Percentiles rank a stretch among this genome's conserved stretches.
phyloP scores from a whole-genome alignment of 2,113 vertebrate species.

The Hystrix brachyura region DNA sequence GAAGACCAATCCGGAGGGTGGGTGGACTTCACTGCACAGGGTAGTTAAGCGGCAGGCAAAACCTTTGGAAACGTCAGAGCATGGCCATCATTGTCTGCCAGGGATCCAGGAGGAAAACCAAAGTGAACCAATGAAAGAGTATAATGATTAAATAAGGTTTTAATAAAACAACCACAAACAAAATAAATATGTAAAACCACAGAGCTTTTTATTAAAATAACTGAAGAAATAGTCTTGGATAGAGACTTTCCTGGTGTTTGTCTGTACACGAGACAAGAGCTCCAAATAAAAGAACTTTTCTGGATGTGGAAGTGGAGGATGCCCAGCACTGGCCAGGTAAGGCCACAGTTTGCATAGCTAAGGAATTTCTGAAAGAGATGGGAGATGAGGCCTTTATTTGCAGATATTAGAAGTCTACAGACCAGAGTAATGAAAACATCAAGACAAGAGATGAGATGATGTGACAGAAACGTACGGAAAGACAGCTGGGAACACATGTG shows the following conservation, averaged over 20 bases:
- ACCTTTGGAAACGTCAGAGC: neutral
- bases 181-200: neutral
- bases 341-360: too few species aligned
- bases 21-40: neutral
- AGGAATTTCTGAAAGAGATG: neutral
- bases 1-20: too few species aligned
- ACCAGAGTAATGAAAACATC: neutral
- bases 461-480: too few species aligned
- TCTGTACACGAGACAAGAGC: neutral
- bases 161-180: neutral
- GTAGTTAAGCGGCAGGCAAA: neutral
- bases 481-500: fast-evolving
- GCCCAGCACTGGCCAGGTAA: neutral
- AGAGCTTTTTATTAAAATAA: neutral
- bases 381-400: neutral
- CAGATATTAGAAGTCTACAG: neutral
- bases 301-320: neutral
- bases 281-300: neutral
- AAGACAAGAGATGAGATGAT: too few species aligned
- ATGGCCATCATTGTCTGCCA: neutral
- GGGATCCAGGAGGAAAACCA: neutral
- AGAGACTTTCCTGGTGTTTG: neutral
- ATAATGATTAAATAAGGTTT: neutral
- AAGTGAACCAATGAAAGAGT: neutral
- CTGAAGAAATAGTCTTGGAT: neutral